Evolutionary conservation across 2,888 invertebrate genomes (phyloP), one percentile per base, ranked within the genome.

Genomic region (Cephus sareptanus): DNA sequence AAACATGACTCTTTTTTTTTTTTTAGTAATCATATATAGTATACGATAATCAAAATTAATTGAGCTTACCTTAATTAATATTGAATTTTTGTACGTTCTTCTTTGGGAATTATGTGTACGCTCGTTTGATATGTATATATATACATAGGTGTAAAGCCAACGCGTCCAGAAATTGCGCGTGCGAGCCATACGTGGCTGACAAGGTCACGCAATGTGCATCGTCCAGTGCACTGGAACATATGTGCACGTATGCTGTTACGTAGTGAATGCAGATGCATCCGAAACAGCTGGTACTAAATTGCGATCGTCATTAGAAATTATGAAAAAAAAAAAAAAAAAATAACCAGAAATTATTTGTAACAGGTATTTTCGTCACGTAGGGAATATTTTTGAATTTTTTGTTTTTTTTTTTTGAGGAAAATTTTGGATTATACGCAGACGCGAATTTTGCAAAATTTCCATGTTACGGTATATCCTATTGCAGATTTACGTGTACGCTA

Each of bases 151-250:
- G 56, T 9, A 23, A 56, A 56, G 56, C 56, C 56, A 56, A 23
- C 9, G 56, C 56, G 56, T 56, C 56, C 56, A 23, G 75, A 81
- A 79, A 80, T 81, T 81, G 37, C 79, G 80, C 83, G 85, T 80
- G 82, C 81, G 81, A 82, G 79, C 81, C 82, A 81, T 83, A 83
- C 82, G 81, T 81, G 83, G 83, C 83, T 80, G 75, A 82, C 89
- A 89, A 89, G 89, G 89, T 88, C 89, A 84, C 78, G 75, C 81
- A 83, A 83, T 82, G 84, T 83, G 84, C 85, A 87, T 87, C 85
- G 86, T 85, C 80, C 77, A 77, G 74, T 78, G 80, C 76, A 74
- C 76, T 81, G 81, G 80, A 76, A 83, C 81, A 83, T 84, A 9
- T 9, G 56, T 56, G 23, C 23, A 9, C 56, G 56, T 56, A 56